Evolutionary conservation across 2,797 vertebrate species (phyloP), one percentile per base, ranked within the genome.

Genomic region (Neoniphon sammara): DNA sequence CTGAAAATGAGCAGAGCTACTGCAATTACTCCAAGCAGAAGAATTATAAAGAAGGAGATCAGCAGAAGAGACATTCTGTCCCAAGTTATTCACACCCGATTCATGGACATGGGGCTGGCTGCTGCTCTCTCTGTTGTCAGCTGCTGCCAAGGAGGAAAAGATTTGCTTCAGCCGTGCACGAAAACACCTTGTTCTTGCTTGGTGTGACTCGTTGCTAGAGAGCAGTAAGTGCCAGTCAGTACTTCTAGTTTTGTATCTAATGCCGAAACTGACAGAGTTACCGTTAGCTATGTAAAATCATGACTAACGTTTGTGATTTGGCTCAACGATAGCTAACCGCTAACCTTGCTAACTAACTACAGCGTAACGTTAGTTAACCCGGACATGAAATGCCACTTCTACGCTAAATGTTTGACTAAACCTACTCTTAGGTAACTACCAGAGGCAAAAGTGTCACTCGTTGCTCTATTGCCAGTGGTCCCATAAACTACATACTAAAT

Each of bases 1-100:
- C 94, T 94, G 89, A 92, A 91, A 58, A 94, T 70, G 60, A 64
- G 36, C n/a, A 84, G 20, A 6, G 66, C 72, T 27, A 84, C 31
- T 52, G 59, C 8, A 7, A 44, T 50, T 23, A 76, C 3, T 39
- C 67, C 92, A 1, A 92, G 49, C 27, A 94, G 66, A 18, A 94
- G 56, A 63, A 89, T 15, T 1, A 89, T 49, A 42, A 92, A 83
- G 65, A 88, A 71, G 77, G 79, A 87, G 7, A 93, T 76, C 66
- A 94, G 75, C 63, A 93, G 53, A 23, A 89, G 84, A 91, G 93
- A 89, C 94, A 95, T 95, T 50, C 78, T 91, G 91, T 88, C 86
- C 81, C 85, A 56, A 72, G 74, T 78, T 36, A 76, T 85, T 92
- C 87, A 92, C 83, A 86, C 87, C 86, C 89, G 85, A 53, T 69